Percentiles rank a stretch among this genome's conserved stretches.
These are phyloP conservation scores for Tenodera sinensis DNA, from an alignment of 2,888 invertebrate species.

Conservation along the genomic window DNA sequence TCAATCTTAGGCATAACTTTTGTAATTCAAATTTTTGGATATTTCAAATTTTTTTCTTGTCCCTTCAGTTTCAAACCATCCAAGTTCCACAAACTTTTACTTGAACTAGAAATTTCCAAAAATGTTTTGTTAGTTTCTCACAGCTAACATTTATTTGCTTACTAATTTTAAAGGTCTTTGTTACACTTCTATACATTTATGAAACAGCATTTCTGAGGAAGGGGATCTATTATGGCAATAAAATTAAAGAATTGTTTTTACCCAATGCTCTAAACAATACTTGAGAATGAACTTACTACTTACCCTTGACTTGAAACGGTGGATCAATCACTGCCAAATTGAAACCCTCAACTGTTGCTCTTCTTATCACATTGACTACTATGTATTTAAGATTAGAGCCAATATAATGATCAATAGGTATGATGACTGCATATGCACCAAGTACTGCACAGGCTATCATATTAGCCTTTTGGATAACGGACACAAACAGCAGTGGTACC, in stretches of 20 bases:
- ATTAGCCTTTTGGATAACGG: slow-evolving; percentile 53
- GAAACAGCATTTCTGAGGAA: too few species aligned
- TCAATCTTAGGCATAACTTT: too few species aligned
- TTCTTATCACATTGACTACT: slow-evolving; percentile 61
- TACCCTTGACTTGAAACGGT: slow-evolving; percentile 59
- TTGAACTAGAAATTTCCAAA: too few species aligned
- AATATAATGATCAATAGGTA: slow-evolving; percentile 61
- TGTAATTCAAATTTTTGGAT: too few species aligned
- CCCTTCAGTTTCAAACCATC: too few species aligned
- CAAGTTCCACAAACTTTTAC: too few species aligned
- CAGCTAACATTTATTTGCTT: too few species aligned
- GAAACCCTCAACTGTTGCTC: slow-evolving; percentile 55
- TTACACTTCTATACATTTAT: too few species aligned
- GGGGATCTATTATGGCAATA: neutral
- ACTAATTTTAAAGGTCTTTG: too few species aligned
- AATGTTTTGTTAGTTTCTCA: too few species aligned
- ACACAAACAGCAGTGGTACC: slow-evolving; percentile 49
- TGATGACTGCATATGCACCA: slow-evolving; percentile 59
- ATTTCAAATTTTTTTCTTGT: too few species aligned
- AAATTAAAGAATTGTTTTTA: neutral
- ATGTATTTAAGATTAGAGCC: slow-evolving; percentile 67
- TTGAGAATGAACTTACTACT: slow-evolving; percentile 36
- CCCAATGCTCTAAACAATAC: neutral
- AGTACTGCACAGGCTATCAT: slow-evolving; percentile 61
- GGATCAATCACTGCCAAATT: slow-evolving; percentile 55